These are phyloP conservation scores for Tokudaia tokunoshimensis DNA, from an alignment of 2,797 vertebrate species.

Conservation along the genomic window DNA sequence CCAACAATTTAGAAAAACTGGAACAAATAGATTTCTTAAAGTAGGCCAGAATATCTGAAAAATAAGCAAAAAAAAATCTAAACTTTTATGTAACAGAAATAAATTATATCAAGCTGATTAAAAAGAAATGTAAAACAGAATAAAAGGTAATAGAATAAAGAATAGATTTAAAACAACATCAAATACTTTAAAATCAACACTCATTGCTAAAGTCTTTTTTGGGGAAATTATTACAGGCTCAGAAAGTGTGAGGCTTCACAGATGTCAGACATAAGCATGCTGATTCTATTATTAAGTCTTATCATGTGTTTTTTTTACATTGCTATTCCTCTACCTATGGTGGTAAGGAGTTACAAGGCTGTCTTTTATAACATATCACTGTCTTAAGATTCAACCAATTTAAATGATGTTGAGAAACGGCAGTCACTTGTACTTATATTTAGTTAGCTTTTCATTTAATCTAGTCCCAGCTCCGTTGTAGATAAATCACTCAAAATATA, in stretches of 20 bases:
- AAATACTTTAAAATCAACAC: not conserved
- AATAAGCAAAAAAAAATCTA: conserved; percentile 69
- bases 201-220: not conserved
- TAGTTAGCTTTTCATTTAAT: conserved; percentile 25
- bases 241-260: not conserved
- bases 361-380: not conserved
- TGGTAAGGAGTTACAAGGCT: not conserved
- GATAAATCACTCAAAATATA: conserved; percentile 30
- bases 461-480: not conserved
- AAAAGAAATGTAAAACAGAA: conserved; percentile 24
- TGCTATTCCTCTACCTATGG: not conserved
- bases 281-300: conserved; percentile 2
- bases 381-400: not conserved
- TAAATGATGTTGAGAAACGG: not conserved
- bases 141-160: conserved; percentile 15
- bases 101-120: conserved; percentile 55
- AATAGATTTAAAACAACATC: not conserved
- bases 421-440: conserved; percentile 9
- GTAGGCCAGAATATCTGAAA: conserved; percentile 92
- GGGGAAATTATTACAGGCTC: conserved; percentile 1
- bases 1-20: conserved; percentile 92
- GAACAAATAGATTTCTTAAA: conserved; percentile 91
- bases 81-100: conserved; percentile 68
- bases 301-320: not conserved
- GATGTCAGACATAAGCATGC: not conserved